Evolutionary conservation across 2,888 invertebrate genomes (phyloP).

Genomic region (Latrodectus hesperus): DNA sequence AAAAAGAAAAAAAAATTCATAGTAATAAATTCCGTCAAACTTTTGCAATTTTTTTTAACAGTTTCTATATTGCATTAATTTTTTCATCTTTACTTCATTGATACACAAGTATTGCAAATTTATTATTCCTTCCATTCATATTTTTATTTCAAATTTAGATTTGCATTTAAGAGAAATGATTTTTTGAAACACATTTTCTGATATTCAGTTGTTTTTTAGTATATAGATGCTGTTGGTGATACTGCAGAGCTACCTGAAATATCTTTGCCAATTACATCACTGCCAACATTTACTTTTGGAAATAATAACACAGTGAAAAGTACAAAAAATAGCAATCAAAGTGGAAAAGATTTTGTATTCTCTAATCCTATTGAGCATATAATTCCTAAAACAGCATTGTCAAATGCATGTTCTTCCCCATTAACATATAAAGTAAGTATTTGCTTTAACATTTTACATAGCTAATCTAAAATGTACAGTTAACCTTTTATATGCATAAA

Average conservation of each 20-base stretch:
- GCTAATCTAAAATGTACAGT: background rate
- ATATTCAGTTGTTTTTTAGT: background rate
- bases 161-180: too few species aligned
- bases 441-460: background rate
- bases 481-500: too few species aligned
- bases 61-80: too few species aligned
- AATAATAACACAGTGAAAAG: background rate
- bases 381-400: background rate
- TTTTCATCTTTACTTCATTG: too few species aligned
- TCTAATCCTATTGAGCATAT: constrained; percentile 40
- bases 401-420: background rate
- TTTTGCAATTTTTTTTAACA: too few species aligned
- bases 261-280: constrained; percentile 78
- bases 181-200: too few species aligned
- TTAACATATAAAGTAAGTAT: constrained; percentile 25
- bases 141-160: too few species aligned
- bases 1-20: too few species aligned
- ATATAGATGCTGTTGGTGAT: constrained; percentile 5
- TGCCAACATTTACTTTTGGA: constrained; percentile 79
- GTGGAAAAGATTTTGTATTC: constrained; percentile 35
- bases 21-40: too few species aligned
- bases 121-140: too few species aligned
- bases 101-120: too few species aligned
- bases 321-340: background rate
- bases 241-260: constrained; percentile 74